phyloP scores from a whole-genome alignment of 2,797 vertebrate species.

The Pseudochromis fuscus region DNA sequence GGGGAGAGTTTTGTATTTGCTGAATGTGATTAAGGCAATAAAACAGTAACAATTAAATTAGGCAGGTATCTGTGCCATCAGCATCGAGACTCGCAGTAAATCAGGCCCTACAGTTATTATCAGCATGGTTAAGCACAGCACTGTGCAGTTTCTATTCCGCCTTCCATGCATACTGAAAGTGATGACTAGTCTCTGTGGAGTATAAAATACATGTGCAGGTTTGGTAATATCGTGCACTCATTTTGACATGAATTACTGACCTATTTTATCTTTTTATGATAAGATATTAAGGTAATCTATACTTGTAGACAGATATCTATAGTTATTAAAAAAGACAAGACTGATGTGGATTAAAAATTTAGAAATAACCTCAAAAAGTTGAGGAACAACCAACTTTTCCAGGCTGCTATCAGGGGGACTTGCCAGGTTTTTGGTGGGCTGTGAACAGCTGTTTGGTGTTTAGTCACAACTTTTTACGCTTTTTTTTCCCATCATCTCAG shows the following conservation, averaged over 20 bases:
- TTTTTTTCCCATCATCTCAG: slow-evolving; percentile 16
- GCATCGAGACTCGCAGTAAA: slow-evolving; percentile 67
- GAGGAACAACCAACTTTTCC: background rate
- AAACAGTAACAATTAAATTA: slow-evolving; percentile 77
- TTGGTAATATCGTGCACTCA: slow-evolving; percentile 20
- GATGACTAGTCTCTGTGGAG: slow-evolving; percentile 59
- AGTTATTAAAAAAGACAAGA: background rate
- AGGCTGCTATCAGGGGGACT: no score
- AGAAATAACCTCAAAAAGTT: background rate
- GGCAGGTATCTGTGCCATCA: slow-evolving; percentile 73
- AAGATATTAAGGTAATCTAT: background rate
- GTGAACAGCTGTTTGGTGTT: background rate
- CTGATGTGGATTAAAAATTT: background rate
- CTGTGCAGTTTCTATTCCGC: slow-evolving; percentile 42
- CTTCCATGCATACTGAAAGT: slow-evolving; percentile 54
- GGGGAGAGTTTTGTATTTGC: slow-evolving; percentile 55
- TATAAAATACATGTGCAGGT: slow-evolving; percentile 51
- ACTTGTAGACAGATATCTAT: background rate
- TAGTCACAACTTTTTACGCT: background rate
- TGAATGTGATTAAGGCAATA: slow-evolving; percentile 75
- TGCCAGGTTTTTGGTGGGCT: background rate
- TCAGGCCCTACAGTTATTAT: slow-evolving; percentile 72
- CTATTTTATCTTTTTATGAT: slow-evolving; percentile 17
- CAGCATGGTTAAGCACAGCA: slow-evolving; percentile 73
- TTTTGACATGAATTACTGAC: slow-evolving; percentile 25